Evolutionary conservation across 2,797 vertebrate species (phyloP), one percentile per base, ranked within the genome.

Genomic region (Paedocypris micromegethes): DNA sequence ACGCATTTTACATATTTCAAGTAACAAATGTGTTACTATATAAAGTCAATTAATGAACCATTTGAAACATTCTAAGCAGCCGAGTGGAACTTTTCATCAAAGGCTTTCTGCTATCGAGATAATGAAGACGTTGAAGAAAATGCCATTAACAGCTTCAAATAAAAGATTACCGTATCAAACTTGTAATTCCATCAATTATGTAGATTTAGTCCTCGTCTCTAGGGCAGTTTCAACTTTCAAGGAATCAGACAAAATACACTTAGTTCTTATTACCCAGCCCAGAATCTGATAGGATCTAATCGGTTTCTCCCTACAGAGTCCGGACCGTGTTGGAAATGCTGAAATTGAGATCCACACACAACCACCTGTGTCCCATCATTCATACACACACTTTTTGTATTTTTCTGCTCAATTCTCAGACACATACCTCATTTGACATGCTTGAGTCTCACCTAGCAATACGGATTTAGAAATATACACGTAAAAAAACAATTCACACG

Each of bases 231-330:
- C 72, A 81, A 79, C 79, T 85, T 83, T 73, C 77, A 84, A 76
- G 75, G 87, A 87, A 86, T 87, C 84, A 82, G 77, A 83, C 77
- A 77, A 83, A 85, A 80, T 64, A 82, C 74, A 74, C 78, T 72
- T 69, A 77, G 68, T 83, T 82, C 80, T 79, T 86, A 66, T 83
- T 84, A 56, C 58, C 79, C 78, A 81, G 74, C 77, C 70, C 73
- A 78, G 80, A 64, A 73, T 57, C 40, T 67, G 86, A 88, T 86
- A 83, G 47, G 40, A 84, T 86, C 86, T 88, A 83, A 87, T 85
- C 86, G 77, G 49, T 61, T 68, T 73, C 67, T 72, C 84, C 75
- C 73, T 68, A 66, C 72, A 82, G 82, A 86, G 85, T 80, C 72
- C 70, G 81, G 85, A 86, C 82, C 84, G 38, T 56, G 49, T 66